Evolutionary conservation across 2,113 vertebrate genomes (phyloP).

Genomic region (Calypte anna): DNA sequence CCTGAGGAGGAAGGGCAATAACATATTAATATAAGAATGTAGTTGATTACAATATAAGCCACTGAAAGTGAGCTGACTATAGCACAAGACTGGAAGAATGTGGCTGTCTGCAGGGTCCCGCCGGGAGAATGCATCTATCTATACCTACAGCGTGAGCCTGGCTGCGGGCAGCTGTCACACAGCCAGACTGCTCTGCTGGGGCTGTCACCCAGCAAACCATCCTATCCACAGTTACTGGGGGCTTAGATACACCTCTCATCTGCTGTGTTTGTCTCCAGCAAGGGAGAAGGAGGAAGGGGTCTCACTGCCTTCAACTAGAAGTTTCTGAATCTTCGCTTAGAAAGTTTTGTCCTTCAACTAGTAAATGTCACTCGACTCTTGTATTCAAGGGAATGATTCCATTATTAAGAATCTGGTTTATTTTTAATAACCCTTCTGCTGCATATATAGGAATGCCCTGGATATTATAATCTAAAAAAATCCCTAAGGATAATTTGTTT

Average conservation of each 20-base stretch:
- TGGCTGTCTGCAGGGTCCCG: conserved; percentile 24
- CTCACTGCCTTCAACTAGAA: neutral
- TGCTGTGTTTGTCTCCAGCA: neutral
- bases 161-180: conserved; percentile 46
- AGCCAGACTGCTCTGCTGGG: neutral
- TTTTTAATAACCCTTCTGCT: conserved; percentile 43
- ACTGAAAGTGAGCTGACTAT: conserved; percentile 31
- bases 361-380: neutral
- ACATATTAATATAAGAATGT: conserved; percentile 53
- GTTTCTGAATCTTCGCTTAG: neutral
- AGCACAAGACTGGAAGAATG: conserved; percentile 63
- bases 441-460: conserved; percentile 21
- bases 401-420: conserved; percentile 39
- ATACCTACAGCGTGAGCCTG: neutral
- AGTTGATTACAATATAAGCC: conserved; percentile 45
- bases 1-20: neutral
- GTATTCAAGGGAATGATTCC: neutral
- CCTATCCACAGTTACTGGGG: neutral
- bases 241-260: neutral
- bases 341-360: neutral
- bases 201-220: conserved; percentile 14
- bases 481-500: conserved; percentile 3
- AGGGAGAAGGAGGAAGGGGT: neutral
- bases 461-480: conserved; percentile 33
- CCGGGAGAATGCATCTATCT: conserved; percentile 50